Conservation (phyloP, 2,888 invertebrate genomes). For the Aphidius colemani region DNA sequence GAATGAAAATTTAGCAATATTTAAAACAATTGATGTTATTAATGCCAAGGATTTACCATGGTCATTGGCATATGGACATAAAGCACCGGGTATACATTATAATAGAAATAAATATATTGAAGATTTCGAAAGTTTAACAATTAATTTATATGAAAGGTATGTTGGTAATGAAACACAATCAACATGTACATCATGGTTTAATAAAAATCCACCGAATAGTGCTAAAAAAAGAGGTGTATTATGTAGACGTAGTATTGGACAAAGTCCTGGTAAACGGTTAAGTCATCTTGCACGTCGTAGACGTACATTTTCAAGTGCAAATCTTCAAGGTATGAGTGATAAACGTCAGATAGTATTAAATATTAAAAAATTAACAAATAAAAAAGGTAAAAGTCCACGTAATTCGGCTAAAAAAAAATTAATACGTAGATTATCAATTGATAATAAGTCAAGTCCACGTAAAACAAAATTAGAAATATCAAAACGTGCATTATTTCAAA, state of each 20-base stretch:
- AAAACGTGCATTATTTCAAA: slow-evolving; percentile 76
- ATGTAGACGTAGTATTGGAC: slow-evolving; percentile 62
- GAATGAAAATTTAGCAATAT: slow-evolving; percentile 25
- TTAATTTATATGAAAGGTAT: slow-evolving; percentile 72
- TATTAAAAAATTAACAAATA: slow-evolving; percentile 62
- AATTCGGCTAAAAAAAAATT: slow-evolving; percentile 67
- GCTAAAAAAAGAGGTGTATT: slow-evolving; percentile 68
- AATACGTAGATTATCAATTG: slow-evolving; percentile 61
- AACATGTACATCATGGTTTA: slow-evolving; percentile 66
- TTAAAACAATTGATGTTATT: slow-evolving; percentile 47
- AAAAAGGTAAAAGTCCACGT: slow-evolving; percentile 61
- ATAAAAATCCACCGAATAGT: slow-evolving; percentile 66
- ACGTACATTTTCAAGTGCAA: slow-evolving; percentile 77
- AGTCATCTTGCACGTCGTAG: slow-evolving; percentile 78
- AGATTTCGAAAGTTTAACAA: slow-evolving; percentile 70
- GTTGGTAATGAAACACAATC: slow-evolving; percentile 78
- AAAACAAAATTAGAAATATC: slow-evolving; percentile 63
- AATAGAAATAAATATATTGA: slow-evolving; percentile 74
- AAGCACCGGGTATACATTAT: slow-evolving; percentile 70
- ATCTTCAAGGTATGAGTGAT: slow-evolving; percentile 60
- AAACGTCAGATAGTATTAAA: slow-evolving; percentile 68
- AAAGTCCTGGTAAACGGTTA: slow-evolving; percentile 77
- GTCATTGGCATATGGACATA: slow-evolving; percentile 68
- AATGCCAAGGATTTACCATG: slow-evolving; percentile 61
- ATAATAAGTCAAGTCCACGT: slow-evolving; percentile 50